phyloP scores from a whole-genome alignment of 2,113 vertebrate genomes.

The Anguilla japonica region DNA sequence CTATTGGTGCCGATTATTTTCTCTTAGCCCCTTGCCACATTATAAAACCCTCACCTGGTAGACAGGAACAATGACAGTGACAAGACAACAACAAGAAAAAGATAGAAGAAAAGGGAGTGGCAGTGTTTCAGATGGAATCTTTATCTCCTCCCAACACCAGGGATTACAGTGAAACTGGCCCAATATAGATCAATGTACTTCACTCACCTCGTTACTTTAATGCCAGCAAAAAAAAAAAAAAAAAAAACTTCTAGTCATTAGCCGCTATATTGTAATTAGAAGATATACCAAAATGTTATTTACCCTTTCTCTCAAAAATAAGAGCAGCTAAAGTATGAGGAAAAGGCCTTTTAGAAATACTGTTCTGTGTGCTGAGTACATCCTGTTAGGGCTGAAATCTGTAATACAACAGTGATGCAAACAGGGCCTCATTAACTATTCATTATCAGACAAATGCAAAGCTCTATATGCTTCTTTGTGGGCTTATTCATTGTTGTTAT shows the following conservation, averaged over 20 bases:
- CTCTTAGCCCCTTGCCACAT: conserved; percentile 73
- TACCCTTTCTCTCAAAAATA: not conserved
- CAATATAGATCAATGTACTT: conserved; percentile 67
- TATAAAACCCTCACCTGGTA: conserved; percentile 66
- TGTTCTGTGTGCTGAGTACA: not conserved
- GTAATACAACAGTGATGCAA: not conserved
- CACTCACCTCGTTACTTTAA: conserved; percentile 78
- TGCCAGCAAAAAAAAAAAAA: conserved; percentile 52
- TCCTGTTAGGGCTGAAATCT: not conserved
- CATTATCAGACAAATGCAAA: not conserved
- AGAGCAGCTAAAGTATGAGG: not conserved
- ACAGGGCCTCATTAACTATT: not conserved
- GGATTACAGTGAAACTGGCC: conserved; percentile 78
- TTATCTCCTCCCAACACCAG: conserved; percentile 79
- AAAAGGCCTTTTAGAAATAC: not conserved
- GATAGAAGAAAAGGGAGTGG: conserved; percentile 52
- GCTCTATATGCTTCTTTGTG: not conserved
- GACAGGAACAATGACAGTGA: conserved; percentile 52
- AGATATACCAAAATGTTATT: conserved; percentile 40
- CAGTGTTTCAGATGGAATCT: conserved; percentile 73
- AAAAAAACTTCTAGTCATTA: conserved; percentile 47
- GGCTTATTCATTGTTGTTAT: too few species aligned
- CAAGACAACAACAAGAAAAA: not conserved
- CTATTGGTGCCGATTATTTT: conserved; percentile 73
- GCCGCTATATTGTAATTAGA: conserved; percentile 76